Evolutionary conservation across 1,140 invertebrate genomes (phyloP), one percentile per base, ranked within the genome.

Genomic region (Penaeus indicus): DNA sequence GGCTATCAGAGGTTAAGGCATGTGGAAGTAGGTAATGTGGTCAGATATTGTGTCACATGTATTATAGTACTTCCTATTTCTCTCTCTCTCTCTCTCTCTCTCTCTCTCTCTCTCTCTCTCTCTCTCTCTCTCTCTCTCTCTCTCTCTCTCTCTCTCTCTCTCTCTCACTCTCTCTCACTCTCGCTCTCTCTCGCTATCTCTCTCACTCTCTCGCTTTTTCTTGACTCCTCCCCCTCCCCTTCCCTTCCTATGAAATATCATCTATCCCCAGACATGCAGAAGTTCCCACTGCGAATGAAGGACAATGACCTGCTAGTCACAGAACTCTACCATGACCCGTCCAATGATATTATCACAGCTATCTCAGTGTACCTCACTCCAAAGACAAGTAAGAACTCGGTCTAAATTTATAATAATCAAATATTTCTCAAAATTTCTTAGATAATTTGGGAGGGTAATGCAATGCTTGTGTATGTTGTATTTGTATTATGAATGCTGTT

Each of bases 281-380:
- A 99, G 92, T 99, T 99, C 94, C 98, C 98, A 4, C 93, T 99
- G 16, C 94, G 98, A 85, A 99, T 99, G 98, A 99, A 99, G 93
- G 98, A 99, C 92, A 99, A 99, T 93, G 98, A 99, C 94, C 94
- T 99, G 8, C 93, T 99, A 27, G 98, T 99, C 0, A 99, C 98
- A 27, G 98, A 99, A 93, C 93, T 99, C 4, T 99, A 99, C 92
- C 95, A 96, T 92, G 98, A 99, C 94, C 97, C 97, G 22, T 96
- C 96, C 90, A 96, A 96, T 92, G 98, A 99, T 93, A 96, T 97
- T 38, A 99, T 99, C 62, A 99, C 98, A 69, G 97, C 98, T n/a
- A 98, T 99, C 91, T 99, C 98, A 78, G 98, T 99, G 4, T 99
- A 99, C 93, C 94, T 99, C 42, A 99, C 98, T 32, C 98, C 98